Base-by-base conservation (phyloP, 2,888 invertebrate species). In the Lasiommata megera region DNA sequence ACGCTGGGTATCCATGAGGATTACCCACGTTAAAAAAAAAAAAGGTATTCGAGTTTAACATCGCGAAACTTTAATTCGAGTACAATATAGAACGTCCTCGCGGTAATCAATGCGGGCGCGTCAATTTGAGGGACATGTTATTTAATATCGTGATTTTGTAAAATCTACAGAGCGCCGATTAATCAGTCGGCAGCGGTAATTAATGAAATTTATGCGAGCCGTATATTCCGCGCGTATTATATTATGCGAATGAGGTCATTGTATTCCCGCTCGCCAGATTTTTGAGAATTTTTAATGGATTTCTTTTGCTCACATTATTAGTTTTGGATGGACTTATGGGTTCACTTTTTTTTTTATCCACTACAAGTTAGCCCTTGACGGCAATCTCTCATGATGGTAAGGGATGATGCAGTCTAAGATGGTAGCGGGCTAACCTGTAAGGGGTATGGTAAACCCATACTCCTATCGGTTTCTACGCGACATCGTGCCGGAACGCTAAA, bases 201-300 rank as follows among this genome's bases (percentile, higher is more conserved):
- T 87, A 87, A 84, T 80, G 77, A 80, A 83, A 88, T 87, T 87
- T 85, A 87, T 86, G 83, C 77, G 69, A 71, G 67, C 72, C 80
- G 80, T 83, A 83, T 83, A 84, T 85, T 81, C 79, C 72, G 77
- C 75, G 68, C 69, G 76, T 74, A 67, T 76, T 79, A 80, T 82
- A 75, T 79, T 73, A 72, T 76, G 73, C 72, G 71, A 76, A 74
- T 74, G 79, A 77, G 78, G 78, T 79, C 79, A 76, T 73, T 74
- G 72, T 71, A 75, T 59, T 40, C 17, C 40, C 40, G 31, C 14
- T 40, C 23, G 28, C 28, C 40, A 9, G 38, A 56, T 17, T 38
- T 46, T 44, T 54, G 16, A 14, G 1, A 37, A 11, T 7, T 14
- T 37, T 37, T 37, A n/a, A 6, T 37, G n/a, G 31, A 34, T 34